Percentiles rank a stretch among this genome's conserved stretches.
These are phyloP conservation scores for Globodera ellingtonae DNA, from an alignment of 1,140 invertebrate species.

Conservation along the genomic window DNA sequence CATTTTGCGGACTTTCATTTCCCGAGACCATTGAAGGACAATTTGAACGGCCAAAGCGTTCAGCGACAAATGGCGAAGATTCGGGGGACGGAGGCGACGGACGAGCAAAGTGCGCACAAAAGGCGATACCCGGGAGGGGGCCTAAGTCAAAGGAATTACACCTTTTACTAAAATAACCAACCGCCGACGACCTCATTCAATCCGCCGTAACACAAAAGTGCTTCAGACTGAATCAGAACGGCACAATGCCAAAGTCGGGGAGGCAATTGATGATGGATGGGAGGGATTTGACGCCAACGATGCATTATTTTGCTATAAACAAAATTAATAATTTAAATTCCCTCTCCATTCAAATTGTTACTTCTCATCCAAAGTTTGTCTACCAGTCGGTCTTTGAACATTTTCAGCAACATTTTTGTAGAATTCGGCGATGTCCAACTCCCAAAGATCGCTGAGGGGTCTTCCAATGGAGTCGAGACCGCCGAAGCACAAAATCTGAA, in stretches of 20 bases:
- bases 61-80: constrained; percentile 21
- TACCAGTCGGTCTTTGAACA: neutral
- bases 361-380: neutral
- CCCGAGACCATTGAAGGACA: constrained; percentile 14
- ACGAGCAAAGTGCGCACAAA: constrained; percentile 26
- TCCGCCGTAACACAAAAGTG: constrained; percentile 21
- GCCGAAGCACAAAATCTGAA: constrained; percentile 22
- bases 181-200: constrained; percentile 2
- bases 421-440: constrained; percentile 17
- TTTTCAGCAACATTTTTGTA: neutral
- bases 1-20: constrained; percentile 14
- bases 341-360: neutral
- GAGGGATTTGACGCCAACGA: constrained; percentile 23
- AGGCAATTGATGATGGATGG: constrained; percentile 24
- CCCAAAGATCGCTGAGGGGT: constrained; percentile 27
- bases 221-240: constrained; percentile 5
- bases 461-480: constrained; percentile 13
- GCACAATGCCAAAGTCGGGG: constrained; percentile 28
- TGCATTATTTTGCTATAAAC: neutral
- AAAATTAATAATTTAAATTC: too few species aligned
- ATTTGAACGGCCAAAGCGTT: constrained; percentile 16
- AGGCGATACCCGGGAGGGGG: constrained; percentile 20
- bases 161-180: neutral
- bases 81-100: constrained; percentile 13
- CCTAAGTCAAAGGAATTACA: neutral